These are phyloP conservation scores for Crotalus horridus DNA, from an alignment of 2,113 vertebrate genomes.

Conservation along the genomic window DNA sequence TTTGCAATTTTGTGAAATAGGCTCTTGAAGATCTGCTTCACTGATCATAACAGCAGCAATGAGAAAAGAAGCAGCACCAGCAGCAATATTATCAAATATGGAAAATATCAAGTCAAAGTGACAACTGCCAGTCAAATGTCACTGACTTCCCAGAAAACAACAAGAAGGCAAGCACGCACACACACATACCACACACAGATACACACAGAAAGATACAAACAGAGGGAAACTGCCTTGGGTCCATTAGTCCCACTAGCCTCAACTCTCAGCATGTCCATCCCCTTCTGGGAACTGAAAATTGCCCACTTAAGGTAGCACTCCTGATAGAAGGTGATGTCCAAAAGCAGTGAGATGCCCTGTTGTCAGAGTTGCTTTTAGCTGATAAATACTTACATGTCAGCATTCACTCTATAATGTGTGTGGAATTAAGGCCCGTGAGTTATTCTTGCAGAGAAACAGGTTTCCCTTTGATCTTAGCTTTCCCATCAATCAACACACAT, in stretches of 20 bases:
- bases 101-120: slow-evolving; percentile 12
- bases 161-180: slow-evolving; percentile 8
- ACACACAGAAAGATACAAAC: not conserved
- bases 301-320: not conserved
- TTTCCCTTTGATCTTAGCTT: not conserved
- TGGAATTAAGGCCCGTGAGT: not conserved
- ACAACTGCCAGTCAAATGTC: not conserved
- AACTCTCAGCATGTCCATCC: not conserved
- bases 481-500: not conserved
- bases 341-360: not conserved
- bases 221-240: not conserved
- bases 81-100: slow-evolving; percentile 17
- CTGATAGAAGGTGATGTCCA: not conserved
- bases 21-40: slow-evolving; percentile 27
- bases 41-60: not conserved
- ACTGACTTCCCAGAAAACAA: slow-evolving; percentile 12
- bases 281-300: not conserved
- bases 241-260: not conserved
- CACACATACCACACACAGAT: rapidly evolving
- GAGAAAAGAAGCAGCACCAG: not conserved
- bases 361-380: too few species aligned
- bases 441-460: not conserved
- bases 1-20: slow-evolving; percentile 22
- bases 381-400: not conserved
- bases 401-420: not conserved